A percentile compares a stretch with the other conserved stretches of the same genome.
Evolutionary conservation across 2,113 vertebrate species (phyloP).

Genomic region (Coturnix japonica): DNA sequence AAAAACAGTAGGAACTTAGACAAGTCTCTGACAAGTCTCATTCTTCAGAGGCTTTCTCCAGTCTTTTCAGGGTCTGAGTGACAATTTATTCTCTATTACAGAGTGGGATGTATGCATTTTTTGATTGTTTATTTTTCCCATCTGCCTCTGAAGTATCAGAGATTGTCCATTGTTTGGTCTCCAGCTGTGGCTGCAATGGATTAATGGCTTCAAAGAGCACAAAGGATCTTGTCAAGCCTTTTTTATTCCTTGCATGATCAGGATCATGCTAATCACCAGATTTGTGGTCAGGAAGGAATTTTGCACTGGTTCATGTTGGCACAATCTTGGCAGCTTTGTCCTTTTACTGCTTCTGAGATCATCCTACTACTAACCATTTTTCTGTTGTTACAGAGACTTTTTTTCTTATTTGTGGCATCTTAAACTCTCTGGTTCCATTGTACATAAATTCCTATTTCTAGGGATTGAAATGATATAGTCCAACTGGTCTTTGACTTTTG

Average conservation of each 20-base stretch:
- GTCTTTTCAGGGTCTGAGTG: not conserved
- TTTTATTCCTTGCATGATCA: not conserved
- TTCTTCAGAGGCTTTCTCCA: not conserved
- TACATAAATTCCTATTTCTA: not conserved
- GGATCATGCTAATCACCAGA: conserved; percentile 7
- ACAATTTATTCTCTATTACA: not conserved
- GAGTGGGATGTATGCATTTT: not conserved
- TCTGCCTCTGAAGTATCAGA: not conserved
- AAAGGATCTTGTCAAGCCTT: conserved; percentile 6
- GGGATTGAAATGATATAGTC: not conserved
- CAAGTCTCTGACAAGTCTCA: not conserved
- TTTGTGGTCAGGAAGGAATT: conserved; percentile 40
- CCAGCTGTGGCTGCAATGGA: conserved; percentile 3
- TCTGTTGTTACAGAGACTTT: not conserved
- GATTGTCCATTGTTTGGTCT: conserved; percentile 28
- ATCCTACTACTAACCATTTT: not conserved
- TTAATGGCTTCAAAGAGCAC: not conserved
- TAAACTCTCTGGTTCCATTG: not conserved
- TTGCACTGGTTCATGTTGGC: not conserved
- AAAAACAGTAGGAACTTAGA: not conserved
- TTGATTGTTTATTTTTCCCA: conserved; percentile 17
- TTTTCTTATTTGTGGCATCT: not conserved
- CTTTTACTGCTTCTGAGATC: conserved; percentile 33
- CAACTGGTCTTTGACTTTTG: not conserved
- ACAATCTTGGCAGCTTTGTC: not conserved